Evolutionary conservation across 2,888 invertebrate species (phyloP), one percentile per base, ranked within the genome.

Genomic region (Acanthacorydalis orientalis): DNA sequence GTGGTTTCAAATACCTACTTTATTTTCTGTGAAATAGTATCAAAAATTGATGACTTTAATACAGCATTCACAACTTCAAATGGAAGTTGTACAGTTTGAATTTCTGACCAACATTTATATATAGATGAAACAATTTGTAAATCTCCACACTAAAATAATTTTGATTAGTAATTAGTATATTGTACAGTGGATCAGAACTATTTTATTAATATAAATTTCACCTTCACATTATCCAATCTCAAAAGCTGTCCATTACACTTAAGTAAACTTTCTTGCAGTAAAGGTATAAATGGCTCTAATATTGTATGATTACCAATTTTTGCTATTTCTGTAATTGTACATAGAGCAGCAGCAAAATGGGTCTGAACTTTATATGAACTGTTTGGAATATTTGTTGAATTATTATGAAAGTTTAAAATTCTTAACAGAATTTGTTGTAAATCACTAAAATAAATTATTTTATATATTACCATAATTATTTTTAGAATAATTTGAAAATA

Each of bases 261-360:
- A 44, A 62, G 61, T 1, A 65, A 54, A 1, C 69, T 70, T 51
- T 69, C 64, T 51, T 62, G 47, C 12, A 58, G 23, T 23, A 54
- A 39, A 39, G 52, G 49, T n/a, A 60, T 31, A 46, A 53, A 55
- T 16, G 54, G 53, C 12, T 46, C 39, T 11, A 51, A 45, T 23
- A 35, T 15, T 45, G 34, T 11, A 35, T 31, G 31, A 43, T 9
- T 47, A 34, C 33, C 43, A 50, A 35, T 49, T 31, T 48, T 49
- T 6, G 51, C 45, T 11, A 53, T 46, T 46, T 60, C 62, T 48
- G 65, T 64, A 2, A 73, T 53, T 43, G 71, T 60, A 54, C 69
- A 70, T n/a, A 74, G 53, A 1, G 78, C 59, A 1, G 75, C 73
- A 37, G 76, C 67, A 23, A 73, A 71, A 61, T 79, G 77, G 31